A percentile compares a stretch with the other conserved stretches of the same genome.
phyloP scores from a whole-genome alignment of 2,113 vertebrate species.

The Pseudorhombus dupliciocellatus region DNA sequence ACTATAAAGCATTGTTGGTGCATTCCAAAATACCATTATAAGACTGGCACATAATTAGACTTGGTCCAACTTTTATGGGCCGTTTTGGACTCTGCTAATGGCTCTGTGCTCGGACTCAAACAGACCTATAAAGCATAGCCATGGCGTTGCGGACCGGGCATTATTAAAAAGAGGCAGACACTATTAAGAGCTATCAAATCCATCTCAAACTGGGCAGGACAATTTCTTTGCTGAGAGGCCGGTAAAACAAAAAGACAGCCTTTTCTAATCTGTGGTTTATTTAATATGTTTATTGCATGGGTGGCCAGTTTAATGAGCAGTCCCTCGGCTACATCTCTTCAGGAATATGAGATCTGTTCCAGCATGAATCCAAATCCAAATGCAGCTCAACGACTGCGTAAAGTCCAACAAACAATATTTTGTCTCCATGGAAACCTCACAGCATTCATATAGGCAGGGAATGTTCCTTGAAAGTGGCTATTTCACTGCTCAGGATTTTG shows the following conservation, averaged over 20 bases:
- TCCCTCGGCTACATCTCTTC: constrained; percentile 60
- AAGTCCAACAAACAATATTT: constrained; percentile 52
- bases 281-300: constrained; percentile 75
- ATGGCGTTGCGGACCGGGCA: constrained; percentile 47
- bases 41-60: constrained; percentile 74
- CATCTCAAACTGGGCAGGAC: constrained; percentile 69
- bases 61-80: constrained; percentile 79
- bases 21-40: constrained; percentile 69
- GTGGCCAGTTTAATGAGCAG: constrained; percentile 74
- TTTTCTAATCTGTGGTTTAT: constrained; percentile 73
- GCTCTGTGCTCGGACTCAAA: constrained; percentile 76
- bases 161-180: constrained; percentile 77
- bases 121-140: constrained; percentile 79
- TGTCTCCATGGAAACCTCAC: constrained; percentile 52
- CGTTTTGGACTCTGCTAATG: constrained; percentile 78
- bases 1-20: constrained; percentile 41
- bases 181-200: constrained; percentile 77
- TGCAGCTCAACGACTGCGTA: constrained; percentile 35
- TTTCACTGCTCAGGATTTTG: constrained; percentile 53
- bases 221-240: constrained; percentile 50
- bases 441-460: constrained; percentile 42
- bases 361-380: constrained; percentile 45
- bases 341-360: constrained; percentile 48
- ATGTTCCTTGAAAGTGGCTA: constrained; percentile 44
- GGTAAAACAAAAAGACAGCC: constrained; percentile 62